A percentile compares a stretch with the other conserved stretches of the same genome.
These are phyloP conservation scores for Heliconius himera DNA, from an alignment of 1,140 invertebrate genomes.

Conservation along the genomic window DNA sequence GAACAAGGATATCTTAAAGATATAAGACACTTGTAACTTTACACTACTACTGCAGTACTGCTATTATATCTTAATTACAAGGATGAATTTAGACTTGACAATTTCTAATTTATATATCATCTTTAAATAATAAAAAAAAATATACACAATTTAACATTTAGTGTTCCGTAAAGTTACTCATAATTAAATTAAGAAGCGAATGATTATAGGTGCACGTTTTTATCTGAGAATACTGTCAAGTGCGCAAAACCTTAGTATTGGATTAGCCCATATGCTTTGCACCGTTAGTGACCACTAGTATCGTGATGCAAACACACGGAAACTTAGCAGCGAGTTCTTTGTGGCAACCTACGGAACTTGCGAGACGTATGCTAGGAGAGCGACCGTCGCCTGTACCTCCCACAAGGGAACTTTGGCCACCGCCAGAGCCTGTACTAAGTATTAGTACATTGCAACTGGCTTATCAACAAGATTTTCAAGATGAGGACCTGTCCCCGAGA, in stretches of 20 bases:
- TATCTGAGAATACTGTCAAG: constrained; percentile 69
- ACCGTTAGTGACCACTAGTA: constrained; percentile 59
- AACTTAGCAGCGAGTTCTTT: constrained; percentile 71
- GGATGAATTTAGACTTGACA: no score
- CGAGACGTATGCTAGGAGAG: constrained; percentile 72
- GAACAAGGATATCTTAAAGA: no score
- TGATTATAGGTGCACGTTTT: constrained; percentile 44
- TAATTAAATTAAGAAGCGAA: constrained; percentile 67
- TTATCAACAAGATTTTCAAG: constrained; percentile 60
- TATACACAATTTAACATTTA: background rate
- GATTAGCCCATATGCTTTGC: constrained; percentile 62
- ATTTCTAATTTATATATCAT: no score
- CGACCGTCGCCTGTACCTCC: constrained; percentile 72
- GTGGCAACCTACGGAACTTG: constrained; percentile 73
- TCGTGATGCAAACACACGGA: constrained; percentile 74
- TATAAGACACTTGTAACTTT: no score
- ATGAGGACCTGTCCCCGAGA: constrained; percentile 59
- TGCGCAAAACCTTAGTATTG: constrained; percentile 70
- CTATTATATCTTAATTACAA: no score
- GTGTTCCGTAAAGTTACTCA: constrained; percentile 21
- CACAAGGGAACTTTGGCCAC: constrained; percentile 71
- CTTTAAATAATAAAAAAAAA: background rate
- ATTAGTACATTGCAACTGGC: constrained; percentile 75
- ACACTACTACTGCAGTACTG: no score
- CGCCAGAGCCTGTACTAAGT: constrained; percentile 62